Evolutionary conservation across 2,888 invertebrate genomes (phyloP), one percentile per base, ranked within the genome.

Genomic region (Tinea trinotella): DNA sequence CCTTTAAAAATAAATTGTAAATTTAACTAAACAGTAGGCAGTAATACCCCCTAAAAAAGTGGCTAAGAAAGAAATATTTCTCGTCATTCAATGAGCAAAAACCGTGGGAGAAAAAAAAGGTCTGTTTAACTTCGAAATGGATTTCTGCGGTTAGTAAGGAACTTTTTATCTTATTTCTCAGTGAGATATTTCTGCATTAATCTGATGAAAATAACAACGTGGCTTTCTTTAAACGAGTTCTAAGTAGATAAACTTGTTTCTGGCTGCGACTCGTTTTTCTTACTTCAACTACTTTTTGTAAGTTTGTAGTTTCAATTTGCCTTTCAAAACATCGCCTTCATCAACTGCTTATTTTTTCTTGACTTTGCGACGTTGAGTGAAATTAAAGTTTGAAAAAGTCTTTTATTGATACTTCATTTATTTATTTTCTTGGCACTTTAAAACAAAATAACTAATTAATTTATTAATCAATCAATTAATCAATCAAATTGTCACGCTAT

Each of bases 41-140:
- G 64, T 66, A 66, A 66, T 70, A 64, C 20, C 64, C 65, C n/a
- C 58, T 65, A 70, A 71, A 74, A 72, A 53, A 30, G 6, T 22
- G 49, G 18, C 24, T 66, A 66, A 67, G 67, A 69, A 67, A 67
- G 64, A 61, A 68, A 50, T 2, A 61, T 62, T 64, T 56, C 58
- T 56, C 62, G 59, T 61, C 62, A 68, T 72, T 73, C 70, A 73
- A 71, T 71, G 71, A 71, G 68, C 66, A 73, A 76, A 77, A 76
- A 74, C 65, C 62, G 61, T 44, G 63, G 65, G 62, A 15, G 6
- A 48, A 58, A 61, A 68, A 55, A 71, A 70, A 74, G 71, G 74
- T 74, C 74, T 79, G 74, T 80, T 78, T 76, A 74, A 78, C 76
- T 78, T 78, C 67, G 70, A 73, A 80, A 79, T 81, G 78, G 78